phyloP scores from a whole-genome alignment of 2,113 vertebrate genomes.

The Gavia stellata region DNA sequence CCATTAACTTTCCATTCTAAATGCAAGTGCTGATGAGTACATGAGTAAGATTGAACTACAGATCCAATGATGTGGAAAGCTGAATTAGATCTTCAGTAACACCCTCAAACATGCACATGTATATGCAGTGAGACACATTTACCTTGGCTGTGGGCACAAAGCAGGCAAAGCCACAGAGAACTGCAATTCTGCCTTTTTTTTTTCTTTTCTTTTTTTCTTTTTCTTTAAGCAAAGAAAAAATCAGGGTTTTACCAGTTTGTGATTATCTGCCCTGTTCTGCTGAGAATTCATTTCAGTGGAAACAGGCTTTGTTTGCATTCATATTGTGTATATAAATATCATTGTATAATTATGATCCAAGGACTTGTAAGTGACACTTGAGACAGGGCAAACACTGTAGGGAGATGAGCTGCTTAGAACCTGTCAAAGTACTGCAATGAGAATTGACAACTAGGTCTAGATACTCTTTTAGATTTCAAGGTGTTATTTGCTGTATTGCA shows the following conservation, averaged over 20 bases:
- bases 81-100: constrained; percentile 28
- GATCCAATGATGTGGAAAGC: constrained; percentile 19
- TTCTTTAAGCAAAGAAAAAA: neutral
- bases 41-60: constrained; percentile 18
- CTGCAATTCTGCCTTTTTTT: neutral
- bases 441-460: neutral
- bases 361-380: neutral
- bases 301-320: neutral
- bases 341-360: neutral
- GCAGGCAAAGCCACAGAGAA: neutral
- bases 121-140: neutral
- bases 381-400: neutral
- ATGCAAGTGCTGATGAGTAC: neutral
- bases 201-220: fast-evolving
- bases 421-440: neutral
- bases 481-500: neutral
- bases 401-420: neutral
- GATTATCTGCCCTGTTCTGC: neutral
- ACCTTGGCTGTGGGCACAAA: neutral
- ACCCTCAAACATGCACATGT: neutral
- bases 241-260: neutral
- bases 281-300: neutral
- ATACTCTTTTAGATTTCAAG: neutral
- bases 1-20: constrained; percentile 41
- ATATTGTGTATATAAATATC: neutral